Conservation (phyloP, 2,888 invertebrate species). For the Melolontha melolontha region DNA sequence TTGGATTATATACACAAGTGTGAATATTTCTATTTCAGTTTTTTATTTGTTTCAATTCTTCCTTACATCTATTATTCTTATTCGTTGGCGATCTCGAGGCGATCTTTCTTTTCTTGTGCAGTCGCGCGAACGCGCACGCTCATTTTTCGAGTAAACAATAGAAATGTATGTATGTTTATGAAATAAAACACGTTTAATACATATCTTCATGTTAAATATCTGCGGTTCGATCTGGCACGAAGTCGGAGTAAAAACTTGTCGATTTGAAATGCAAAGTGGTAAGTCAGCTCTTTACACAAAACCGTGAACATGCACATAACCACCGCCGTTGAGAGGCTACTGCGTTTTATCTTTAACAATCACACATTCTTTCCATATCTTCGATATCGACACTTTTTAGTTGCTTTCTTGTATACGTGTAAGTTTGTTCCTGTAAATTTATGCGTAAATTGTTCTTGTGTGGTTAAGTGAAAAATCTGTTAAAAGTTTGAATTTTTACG, state of each 20-base stretch:
- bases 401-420: too few species aligned
- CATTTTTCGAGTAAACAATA: slow-evolving; percentile 31
- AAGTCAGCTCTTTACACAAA: slow-evolving; percentile 30
- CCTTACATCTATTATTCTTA: too few species aligned
- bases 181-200: slow-evolving; percentile 61
- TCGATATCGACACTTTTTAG: slow-evolving; percentile 23
- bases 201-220: slow-evolving; percentile 63
- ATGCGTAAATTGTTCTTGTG: too few species aligned
- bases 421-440: too few species aligned
- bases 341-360: slow-evolving; percentile 16
- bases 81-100: too few species aligned
- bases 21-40: too few species aligned
- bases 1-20: too few species aligned
- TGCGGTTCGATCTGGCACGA: slow-evolving; percentile 62
- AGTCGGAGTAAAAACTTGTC: slow-evolving; percentile 60
- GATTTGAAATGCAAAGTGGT: slow-evolving; percentile 39
- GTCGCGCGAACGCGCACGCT: neutral
- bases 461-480: too few species aligned
- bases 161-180: slow-evolving; percentile 43
- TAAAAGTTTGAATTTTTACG: too few species aligned
- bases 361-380: slow-evolving; percentile 26
- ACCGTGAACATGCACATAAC: slow-evolving; percentile 20
- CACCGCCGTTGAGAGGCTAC: too few species aligned
- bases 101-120: too few species aligned
- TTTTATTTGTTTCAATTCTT: too few species aligned